phyloP scores from a whole-genome alignment of 2,113 vertebrate species.

The Hemiscyllium ocellatum region DNA sequence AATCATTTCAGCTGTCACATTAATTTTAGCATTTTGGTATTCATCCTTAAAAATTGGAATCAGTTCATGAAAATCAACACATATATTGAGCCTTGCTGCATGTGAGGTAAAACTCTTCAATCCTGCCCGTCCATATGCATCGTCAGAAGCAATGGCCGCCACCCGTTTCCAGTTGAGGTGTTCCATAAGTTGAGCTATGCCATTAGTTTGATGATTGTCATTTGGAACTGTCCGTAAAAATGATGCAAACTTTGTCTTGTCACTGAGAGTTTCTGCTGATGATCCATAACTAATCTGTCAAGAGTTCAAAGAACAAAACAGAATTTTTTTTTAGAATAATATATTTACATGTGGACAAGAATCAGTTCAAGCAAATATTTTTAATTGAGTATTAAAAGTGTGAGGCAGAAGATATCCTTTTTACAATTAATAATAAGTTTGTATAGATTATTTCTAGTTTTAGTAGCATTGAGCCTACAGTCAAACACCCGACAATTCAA shows the following conservation, averaged over 20 bases:
- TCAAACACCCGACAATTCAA: neutral
- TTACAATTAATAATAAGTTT: neutral
- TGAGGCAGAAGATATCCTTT: neutral
- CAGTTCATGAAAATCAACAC: constrained; percentile 48
- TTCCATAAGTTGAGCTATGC: constrained; percentile 49
- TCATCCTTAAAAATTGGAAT: constrained; percentile 45
- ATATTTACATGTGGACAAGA: neutral
- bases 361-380: neutral
- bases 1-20: constrained; percentile 43
- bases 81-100: constrained; percentile 45
- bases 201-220: constrained; percentile 54
- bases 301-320: neutral
- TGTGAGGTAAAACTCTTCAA: constrained; percentile 47
- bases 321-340: neutral
- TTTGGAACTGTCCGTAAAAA: constrained; percentile 58
- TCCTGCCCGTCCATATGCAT: constrained; percentile 53
- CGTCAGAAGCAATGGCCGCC: constrained; percentile 53
- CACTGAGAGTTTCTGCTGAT: constrained; percentile 49
- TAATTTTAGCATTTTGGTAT: constrained; percentile 10
- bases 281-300: constrained; percentile 53
- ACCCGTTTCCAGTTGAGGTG: constrained; percentile 55
- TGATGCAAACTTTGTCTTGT: constrained; percentile 48
- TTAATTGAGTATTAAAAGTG: neutral
- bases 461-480: neutral
- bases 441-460: neutral